Percentiles rank a stretch among this genome's conserved stretches.
phyloP scores from a whole-genome alignment of 1,140 invertebrate species.

The Sycophaga agraensis region DNA sequence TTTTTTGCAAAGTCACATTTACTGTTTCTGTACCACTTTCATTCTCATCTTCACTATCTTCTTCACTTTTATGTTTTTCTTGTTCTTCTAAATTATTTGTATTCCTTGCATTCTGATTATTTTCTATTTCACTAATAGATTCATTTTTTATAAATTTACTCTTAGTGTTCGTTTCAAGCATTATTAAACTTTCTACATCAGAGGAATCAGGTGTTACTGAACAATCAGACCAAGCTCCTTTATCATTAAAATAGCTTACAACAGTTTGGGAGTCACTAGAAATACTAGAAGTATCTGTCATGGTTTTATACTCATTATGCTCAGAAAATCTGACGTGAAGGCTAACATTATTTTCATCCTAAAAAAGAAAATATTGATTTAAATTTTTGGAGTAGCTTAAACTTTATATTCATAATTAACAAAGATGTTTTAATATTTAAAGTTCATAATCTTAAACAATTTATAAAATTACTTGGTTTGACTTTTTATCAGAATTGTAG shows the following conservation, averaged over 20 bases:
- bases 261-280: conserved; percentile 37
- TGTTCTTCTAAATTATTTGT: neutral
- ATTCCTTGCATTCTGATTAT: neutral
- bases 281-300: conserved; percentile 46
- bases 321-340: conserved; percentile 55
- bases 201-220: conserved; percentile 42
- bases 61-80: conserved; percentile 30
- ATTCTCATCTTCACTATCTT: conserved; percentile 31
- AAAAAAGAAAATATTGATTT: neutral
- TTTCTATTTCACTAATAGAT: neutral
- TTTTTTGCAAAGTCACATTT: conserved; percentile 21
- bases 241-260: conserved; percentile 32
- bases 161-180: no score
- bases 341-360: conserved; percentile 35
- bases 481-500: conserved; percentile 11
- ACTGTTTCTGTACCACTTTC: conserved; percentile 30
- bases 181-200: conserved; percentile 34
- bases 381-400: no score
- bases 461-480: conserved; percentile 5
- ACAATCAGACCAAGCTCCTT: conserved; percentile 44
- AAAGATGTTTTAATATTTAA: no score
- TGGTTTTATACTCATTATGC: conserved; percentile 52
- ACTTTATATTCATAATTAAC: no score
- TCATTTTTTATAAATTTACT: no score
- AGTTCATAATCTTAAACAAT: neutral